phyloP scores from a whole-genome alignment of 1,140 invertebrate species.

The Eciton burchellii region DNA sequence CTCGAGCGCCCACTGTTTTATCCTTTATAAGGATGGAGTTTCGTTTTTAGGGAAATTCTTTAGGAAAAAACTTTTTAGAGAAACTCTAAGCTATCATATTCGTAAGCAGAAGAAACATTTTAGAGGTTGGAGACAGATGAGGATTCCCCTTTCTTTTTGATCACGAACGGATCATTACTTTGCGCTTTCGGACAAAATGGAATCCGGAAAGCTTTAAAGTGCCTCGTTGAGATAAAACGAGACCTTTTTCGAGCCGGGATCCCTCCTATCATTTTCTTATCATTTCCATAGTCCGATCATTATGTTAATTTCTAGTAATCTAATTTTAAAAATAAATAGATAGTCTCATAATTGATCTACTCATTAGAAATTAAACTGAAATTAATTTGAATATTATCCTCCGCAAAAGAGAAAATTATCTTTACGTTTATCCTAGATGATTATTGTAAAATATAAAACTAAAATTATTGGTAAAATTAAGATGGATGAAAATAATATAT shows the following conservation, averaged over 20 bases:
- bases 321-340: background rate
- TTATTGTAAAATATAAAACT: too few relatives aligned
- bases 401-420: background rate
- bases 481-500: background rate
- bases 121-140: background rate
- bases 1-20: background rate
- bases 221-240: background rate
- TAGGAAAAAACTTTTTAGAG: too few relatives aligned
- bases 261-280: background rate
- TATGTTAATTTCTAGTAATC: conserved; percentile 27
- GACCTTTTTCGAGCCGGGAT: background rate
- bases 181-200: conserved; percentile 2
- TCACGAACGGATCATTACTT: background rate
- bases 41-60: conserved; percentile 15
- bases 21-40: background rate
- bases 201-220: background rate
- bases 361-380: background rate
- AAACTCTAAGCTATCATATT: background rate
- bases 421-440: background rate
- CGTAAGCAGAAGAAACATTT: background rate
- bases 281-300: background rate
- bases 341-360: background rate
- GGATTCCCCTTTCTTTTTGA: conserved; percentile 11
- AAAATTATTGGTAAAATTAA: conserved; percentile 11
- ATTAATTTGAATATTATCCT: background rate